Evolutionary conservation across 2,113 vertebrate genomes (phyloP), one percentile per base, ranked within the genome.

Genomic region (Lophura nycthemera): DNA sequence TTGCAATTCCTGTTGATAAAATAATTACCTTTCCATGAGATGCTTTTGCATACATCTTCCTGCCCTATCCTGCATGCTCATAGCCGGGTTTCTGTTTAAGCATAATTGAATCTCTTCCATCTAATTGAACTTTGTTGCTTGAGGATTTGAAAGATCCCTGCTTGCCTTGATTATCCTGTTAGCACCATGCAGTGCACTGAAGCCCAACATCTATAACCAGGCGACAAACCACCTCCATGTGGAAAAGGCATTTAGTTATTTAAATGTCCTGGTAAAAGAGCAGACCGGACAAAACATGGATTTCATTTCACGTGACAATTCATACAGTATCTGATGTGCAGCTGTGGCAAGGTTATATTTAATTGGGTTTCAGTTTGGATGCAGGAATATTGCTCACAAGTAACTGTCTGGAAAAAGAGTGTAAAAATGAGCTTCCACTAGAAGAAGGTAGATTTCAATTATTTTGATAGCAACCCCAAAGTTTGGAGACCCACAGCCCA

Each of bases 61-160:
- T 86, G 47, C 75, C 2, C 0, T 42, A 60, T 30, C 75, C 85
- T 71, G 42, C n/a, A 14, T 1, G 8, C 20, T 6, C 0, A 0
- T 25, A 48, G 56, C 34, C 79, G 56, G 34, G 30, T 70, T 91
- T 21, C 57, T 40, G 88, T 83, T 52, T 71, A 71, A 91, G 30
- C 34, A 5, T 65, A 86, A 84, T 65, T 79, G 80, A 82, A 56
- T 65, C 18, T 67, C 75, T 74, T n/a, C 54, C 48, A 38, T 30
- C 57, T 78, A 76, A 89, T 45, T 81, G 45, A 71, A 52, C 19
- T 81, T 83, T 71, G 42, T 70, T 88, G 61, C 82, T 83, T 52
- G 43, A 78, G 72, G 85, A 78, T 80, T 56, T 90, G 72, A 72
- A 89, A 83, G 32, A 61, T 70, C 52, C 43, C 48, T 3, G 1